These are phyloP conservation scores for Malacoraja senta DNA, from an alignment of 2,797 vertebrate species.

Conservation along the genomic window DNA sequence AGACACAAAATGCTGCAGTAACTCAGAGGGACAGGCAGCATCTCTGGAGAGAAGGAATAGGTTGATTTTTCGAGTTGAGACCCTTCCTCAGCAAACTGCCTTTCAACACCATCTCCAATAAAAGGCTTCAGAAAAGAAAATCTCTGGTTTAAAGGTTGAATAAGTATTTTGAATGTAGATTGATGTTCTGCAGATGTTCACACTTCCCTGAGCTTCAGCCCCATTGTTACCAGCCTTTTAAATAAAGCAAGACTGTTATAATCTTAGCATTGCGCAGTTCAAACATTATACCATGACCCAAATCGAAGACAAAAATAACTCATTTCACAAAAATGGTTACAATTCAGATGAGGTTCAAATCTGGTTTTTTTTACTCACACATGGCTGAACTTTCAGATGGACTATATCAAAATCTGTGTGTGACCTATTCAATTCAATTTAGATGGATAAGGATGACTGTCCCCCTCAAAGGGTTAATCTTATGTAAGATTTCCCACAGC, in stretches of 20 bases:
- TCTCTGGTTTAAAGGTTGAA: not conserved
- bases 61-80: no score
- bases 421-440: not conserved
- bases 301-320: not conserved
- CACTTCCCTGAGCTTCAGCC: not conserved
- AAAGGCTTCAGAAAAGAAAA: not conserved
- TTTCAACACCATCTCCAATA: not conserved
- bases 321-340: not conserved
- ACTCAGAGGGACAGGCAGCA: no score
- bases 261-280: not conserved
- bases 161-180: not conserved
- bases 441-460: not conserved
- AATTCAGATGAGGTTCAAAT: not conserved
- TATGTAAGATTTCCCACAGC: not conserved
- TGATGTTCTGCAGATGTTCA: not conserved
- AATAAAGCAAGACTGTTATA: not conserved
- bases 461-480: not conserved
- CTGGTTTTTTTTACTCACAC: not conserved
- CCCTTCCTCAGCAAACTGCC: not conserved
- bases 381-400: not conserved
- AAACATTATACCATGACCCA: not conserved
- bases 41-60: no score
- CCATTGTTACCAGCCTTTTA: not conserved
- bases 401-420: not conserved
- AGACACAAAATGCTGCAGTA: no score